phyloP scores from a whole-genome alignment of 2,113 vertebrate genomes.

The Forbesichthys papilliferus region DNA sequence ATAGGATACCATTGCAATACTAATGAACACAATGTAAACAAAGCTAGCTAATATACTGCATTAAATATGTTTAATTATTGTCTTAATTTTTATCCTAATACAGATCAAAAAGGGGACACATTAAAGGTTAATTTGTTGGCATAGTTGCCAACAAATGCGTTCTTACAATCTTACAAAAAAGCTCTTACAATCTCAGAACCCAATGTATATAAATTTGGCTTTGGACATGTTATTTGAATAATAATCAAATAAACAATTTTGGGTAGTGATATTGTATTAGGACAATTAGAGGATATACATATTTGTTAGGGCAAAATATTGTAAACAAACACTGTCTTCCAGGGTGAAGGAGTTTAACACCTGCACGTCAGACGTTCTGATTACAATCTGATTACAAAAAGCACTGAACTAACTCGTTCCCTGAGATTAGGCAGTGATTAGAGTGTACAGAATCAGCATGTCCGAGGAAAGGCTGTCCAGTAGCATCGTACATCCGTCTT shows the following conservation, averaged over 20 bases:
- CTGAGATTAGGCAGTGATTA: slow-evolving; percentile 79
- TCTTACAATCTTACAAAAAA: background rate
- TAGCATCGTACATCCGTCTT: slow-evolving; percentile 26
- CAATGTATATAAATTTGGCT: slow-evolving; percentile 14
- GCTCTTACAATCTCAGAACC: slow-evolving; percentile 27
- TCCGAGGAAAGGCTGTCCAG: slow-evolving; percentile 36
- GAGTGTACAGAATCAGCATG: slow-evolving; percentile 55
- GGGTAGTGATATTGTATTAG: slow-evolving; percentile 23
- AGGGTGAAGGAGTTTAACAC: slow-evolving; percentile 53
- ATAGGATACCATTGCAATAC: slow-evolving; percentile 10
- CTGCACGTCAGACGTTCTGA: slow-evolving; percentile 35
- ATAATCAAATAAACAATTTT: background rate
- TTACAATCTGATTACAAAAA: slow-evolving; percentile 40
- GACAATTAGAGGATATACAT: slow-evolving; percentile 38
- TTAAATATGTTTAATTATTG: background rate
- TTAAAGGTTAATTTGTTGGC: background rate
- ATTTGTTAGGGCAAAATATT: slow-evolving; percentile 37
- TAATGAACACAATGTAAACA: slow-evolving; percentile 22
- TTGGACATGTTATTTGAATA: background rate
- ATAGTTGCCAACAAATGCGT: background rate
- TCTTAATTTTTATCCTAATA: background rate
- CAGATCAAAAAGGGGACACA: slow-evolving; percentile 14
- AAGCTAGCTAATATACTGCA: slow-evolving; percentile 18
- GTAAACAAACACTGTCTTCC: slow-evolving; percentile 66
- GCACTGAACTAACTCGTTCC: slow-evolving; percentile 74